A percentile compares a stretch with the other conserved stretches of the same genome.
phyloP scores from a whole-genome alignment of 2,797 vertebrate genomes.

The Semotilus atromaculatus region DNA sequence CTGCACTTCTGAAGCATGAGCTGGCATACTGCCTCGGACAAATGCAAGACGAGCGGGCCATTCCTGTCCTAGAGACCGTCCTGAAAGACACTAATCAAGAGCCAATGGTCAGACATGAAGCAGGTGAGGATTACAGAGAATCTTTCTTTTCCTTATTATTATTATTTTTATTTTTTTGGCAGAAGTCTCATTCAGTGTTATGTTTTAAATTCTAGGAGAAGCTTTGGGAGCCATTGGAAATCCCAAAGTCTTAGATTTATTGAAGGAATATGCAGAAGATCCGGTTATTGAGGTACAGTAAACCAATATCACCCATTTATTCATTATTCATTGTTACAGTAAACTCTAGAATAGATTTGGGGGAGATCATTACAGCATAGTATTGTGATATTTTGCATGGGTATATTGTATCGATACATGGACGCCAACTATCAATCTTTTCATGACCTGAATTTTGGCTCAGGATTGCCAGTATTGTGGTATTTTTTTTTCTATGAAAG shows the following conservation, averaged over 20 bases:
- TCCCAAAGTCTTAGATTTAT: slow-evolving; percentile 81
- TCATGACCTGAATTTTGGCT: background rate
- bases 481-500: background rate
- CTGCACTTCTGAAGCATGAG: slow-evolving; percentile 92
- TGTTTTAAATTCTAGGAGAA: slow-evolving; percentile 79
- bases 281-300: slow-evolving; percentile 87
- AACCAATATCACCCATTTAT: background rate
- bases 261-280: slow-evolving; percentile 85
- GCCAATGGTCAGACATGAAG: slow-evolving; percentile 95
- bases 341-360: background rate
- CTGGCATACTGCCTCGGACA: slow-evolving; percentile 95
- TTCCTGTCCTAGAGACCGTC: slow-evolving; percentile 80
- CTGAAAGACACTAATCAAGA: slow-evolving; percentile 85
- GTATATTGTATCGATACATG: background rate
- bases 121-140: slow-evolving; percentile 75
- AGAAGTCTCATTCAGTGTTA: background rate
- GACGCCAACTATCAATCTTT: background rate
- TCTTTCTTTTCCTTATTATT: background rate
- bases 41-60: slow-evolving; percentile 87
- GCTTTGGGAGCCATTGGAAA: slow-evolving; percentile 94
- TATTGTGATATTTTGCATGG: background rate
- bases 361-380: background rate
- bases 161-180: background rate
- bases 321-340: background rate
- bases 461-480: too few species aligned